A percentile compares a stretch with the other conserved stretches of the same genome.
These are phyloP conservation scores for Neoarius graeffei DNA, from an alignment of 2,113 vertebrate genomes.

Conservation along the genomic window DNA sequence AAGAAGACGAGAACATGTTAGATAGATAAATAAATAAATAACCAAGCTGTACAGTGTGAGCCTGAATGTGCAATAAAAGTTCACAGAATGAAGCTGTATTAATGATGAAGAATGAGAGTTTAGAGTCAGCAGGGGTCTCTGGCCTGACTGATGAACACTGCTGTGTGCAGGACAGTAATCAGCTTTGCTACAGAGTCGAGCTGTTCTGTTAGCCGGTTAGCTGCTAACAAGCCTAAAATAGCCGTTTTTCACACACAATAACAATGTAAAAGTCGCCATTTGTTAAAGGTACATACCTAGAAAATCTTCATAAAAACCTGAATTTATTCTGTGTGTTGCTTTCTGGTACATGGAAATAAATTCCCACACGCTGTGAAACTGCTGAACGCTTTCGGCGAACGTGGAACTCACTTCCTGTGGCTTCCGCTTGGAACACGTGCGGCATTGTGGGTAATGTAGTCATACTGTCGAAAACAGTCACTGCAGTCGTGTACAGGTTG, in stretches of 20 bases:
- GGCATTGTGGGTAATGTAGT: constrained; percentile 32
- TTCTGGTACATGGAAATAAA: constrained; percentile 40
- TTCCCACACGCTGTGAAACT: background rate
- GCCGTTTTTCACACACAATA: background rate
- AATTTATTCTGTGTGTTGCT: constrained; percentile 3
- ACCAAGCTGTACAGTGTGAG: no score
- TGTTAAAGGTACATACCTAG: constrained; percentile 13
- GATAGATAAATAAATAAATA: no score
- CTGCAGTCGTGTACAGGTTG: background rate
- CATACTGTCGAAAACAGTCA: background rate
- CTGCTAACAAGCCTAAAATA: background rate
- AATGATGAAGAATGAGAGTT: no score
- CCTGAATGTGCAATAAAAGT: no score
- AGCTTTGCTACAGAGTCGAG: background rate
- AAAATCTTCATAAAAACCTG: constrained; percentile 7
- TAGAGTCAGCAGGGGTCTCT: no score
- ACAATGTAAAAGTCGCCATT: background rate
- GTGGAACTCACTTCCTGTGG: background rate
- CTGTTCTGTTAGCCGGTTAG: constrained; percentile 2
- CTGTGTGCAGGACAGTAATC: background rate
- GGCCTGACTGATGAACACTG: no score
- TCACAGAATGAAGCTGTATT: no score
- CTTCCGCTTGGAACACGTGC: background rate
- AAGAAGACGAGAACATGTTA: no score
- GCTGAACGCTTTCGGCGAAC: background rate